Conservation (phyloP, 2,888 invertebrate species). For the Mythimna vitellina region DNA sequence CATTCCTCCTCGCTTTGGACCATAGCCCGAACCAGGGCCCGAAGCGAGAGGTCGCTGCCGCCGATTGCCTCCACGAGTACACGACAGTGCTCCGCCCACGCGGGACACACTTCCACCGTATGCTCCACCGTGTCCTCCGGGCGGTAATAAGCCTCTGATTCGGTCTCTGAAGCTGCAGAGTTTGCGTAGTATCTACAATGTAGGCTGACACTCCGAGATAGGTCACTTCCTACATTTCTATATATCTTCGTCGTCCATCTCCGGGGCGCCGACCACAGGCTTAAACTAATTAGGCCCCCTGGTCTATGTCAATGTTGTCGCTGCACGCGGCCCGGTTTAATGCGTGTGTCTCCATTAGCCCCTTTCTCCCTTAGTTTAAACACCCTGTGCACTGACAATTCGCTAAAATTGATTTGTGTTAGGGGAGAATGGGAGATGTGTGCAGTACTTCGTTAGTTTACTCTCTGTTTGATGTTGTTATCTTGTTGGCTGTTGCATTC, state of each 20-base stretch:
- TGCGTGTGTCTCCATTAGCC: conserved; percentile 90
- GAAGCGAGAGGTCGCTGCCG: no score
- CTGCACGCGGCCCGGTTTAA: conserved; percentile 88
- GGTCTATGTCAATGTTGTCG: conserved; percentile 87
- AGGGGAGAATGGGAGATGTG: conserved; percentile 68
- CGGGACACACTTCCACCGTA: no score
- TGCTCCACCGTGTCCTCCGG: no score
- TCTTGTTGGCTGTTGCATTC: conserved; percentile 54
- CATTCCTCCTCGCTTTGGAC: no score
- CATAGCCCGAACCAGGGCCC: no score
- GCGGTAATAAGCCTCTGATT: not conserved
- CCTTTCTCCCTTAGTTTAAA: conserved; percentile 84
- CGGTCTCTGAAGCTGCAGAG: not conserved
- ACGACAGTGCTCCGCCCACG: no score
- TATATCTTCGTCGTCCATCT: conserved; percentile 69
- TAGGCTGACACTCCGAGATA: not conserved
- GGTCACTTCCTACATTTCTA: conserved; percentile 49
- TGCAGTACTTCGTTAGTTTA: conserved; percentile 56
- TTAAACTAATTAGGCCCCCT: conserved; percentile 90
- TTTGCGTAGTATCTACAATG: no score
- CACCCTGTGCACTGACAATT: conserved; percentile 84
- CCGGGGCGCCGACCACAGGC: conserved; percentile 81
- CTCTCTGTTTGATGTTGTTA: conserved; percentile 59
- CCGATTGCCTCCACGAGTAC: no score
- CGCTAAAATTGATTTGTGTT: conserved; percentile 89